These are phyloP conservation scores for Brachionus plicatilis DNA, from an alignment of 1,140 invertebrate species.

Conservation along the genomic window DNA sequence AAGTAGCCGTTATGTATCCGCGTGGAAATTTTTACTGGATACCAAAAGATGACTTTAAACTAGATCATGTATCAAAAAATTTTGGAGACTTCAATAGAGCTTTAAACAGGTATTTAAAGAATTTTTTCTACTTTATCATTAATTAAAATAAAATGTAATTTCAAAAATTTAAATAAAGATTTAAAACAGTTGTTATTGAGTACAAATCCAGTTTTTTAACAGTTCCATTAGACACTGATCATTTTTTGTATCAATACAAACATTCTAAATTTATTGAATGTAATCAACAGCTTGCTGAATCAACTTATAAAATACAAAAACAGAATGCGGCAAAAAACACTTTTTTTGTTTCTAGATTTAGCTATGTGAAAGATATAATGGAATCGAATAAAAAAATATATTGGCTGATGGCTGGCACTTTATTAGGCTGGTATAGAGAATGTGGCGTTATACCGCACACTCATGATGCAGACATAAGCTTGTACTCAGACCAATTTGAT, in stretches of 20 bases:
- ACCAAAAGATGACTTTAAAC: neutral
- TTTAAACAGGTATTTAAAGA: neutral
- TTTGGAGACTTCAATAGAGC: neutral
- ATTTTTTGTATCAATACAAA: neutral
- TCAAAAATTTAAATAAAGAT: neutral
- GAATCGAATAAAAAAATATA: neutral
- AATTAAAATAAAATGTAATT: neutral
- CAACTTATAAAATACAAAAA: neutral
- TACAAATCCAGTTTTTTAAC: neutral
- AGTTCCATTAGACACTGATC: neutral
- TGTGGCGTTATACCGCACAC: neutral
- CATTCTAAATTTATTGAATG: neutral
- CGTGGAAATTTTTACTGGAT: neutral
- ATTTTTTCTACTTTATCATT: neutral
- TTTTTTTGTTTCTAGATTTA: neutral
- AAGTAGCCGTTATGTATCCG: neutral
- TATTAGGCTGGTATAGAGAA: constrained; percentile 1
- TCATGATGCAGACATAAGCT: neutral
- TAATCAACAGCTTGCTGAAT: neutral
- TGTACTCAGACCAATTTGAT: neutral
- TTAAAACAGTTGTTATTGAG: neutral
- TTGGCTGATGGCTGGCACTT: neutral
- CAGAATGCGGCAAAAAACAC: neutral
- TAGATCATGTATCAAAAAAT: neutral
- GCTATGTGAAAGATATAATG: neutral